Evolutionary conservation across 2,113 vertebrate species (phyloP), one percentile per base, ranked within the genome.

Genomic region (Alces alces): DNA sequence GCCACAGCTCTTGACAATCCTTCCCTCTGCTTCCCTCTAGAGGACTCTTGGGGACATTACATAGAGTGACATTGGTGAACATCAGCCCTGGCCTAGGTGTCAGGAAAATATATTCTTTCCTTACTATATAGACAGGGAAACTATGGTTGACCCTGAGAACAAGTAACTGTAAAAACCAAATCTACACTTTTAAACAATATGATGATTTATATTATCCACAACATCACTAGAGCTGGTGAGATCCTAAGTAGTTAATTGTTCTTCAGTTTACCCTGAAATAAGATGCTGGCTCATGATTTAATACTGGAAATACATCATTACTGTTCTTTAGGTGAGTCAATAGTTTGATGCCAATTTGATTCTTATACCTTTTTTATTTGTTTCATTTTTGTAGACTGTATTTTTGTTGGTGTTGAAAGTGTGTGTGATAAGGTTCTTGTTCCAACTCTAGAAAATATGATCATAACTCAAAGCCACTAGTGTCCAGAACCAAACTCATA

Each of bases 21-120:
- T 83, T 92, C 58, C 47, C 78, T 92, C 90, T 92, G 58, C 78
- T 82, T 64, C 90, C 78, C 58, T 83, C 90, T 79, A 92, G 90
- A 83, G 90, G 58, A 64, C 90, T 92, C 78, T 33, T 64, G 45
- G 58, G 78, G n/a, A 66, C 45, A 83, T 64, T 64, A 92, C 78
- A 83, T 83, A 54, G 39, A 54, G 78, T 54, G 45, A 54, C 78
- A 30, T 25, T 64, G 52, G 28, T 57, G 66, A 78, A 45, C 36
- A 89, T 57, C 66, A 36, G 50, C 64, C 70, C 28, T 78, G 54
- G 88, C 54, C 28, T 90, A 45, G 25, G 52, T 76, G 88, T 78
- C 70, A 90, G 70, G 52, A 90, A 90, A 78, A 78, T 54, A 19
- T 89, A 45, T 58, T 45, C 39, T 89, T 55, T 73, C 15, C n/a